Evolutionary conservation across 1,140 invertebrate genomes (phyloP).

Genomic region (Drepana arcuata): DNA sequence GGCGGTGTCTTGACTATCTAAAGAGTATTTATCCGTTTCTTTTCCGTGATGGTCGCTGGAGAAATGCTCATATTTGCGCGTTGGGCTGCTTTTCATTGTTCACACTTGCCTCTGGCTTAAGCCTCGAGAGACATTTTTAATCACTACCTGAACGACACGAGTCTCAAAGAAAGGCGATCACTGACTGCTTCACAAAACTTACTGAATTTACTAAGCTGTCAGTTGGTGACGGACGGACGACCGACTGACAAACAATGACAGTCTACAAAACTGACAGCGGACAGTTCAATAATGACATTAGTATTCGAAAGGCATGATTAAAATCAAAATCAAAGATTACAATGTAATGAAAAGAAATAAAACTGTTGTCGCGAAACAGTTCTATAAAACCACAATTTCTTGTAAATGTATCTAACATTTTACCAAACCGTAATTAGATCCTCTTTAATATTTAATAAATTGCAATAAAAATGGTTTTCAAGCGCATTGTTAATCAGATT

Average conservation of each 20-base stretch:
- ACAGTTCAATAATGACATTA: constrained; percentile 7
- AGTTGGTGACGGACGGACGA: no score
- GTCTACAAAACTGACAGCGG: constrained; percentile 11
- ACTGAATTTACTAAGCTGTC: no score
- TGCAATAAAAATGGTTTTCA: no score
- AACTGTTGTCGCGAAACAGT: no score
- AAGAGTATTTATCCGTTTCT: constrained; percentile 63
- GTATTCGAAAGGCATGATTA: not conserved
- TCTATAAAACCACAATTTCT: no score
- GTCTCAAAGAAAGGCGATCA: constrained; percentile 22
- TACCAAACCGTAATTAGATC: no score
- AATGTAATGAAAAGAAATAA: no score
- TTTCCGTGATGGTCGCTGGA: constrained; percentile 55
- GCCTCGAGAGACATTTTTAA: constrained; percentile 53
- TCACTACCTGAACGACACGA: constrained; percentile 41
- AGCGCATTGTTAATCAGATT: no score
- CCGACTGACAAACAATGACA: constrained; percentile 23
- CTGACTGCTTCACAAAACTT: no score
- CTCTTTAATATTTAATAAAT: no score
- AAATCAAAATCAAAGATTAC: not conserved
- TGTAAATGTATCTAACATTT: no score
- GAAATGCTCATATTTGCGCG: constrained; percentile 68
- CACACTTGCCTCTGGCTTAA: constrained; percentile 33
- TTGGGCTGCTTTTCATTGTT: constrained; percentile 70
- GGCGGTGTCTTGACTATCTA: constrained; percentile 68